Percentiles rank a stretch among this genome's conserved stretches.
These are phyloP conservation scores for Platypus cylindrus DNA, from an alignment of 2,888 invertebrate genomes.

Conservation along the genomic window DNA sequence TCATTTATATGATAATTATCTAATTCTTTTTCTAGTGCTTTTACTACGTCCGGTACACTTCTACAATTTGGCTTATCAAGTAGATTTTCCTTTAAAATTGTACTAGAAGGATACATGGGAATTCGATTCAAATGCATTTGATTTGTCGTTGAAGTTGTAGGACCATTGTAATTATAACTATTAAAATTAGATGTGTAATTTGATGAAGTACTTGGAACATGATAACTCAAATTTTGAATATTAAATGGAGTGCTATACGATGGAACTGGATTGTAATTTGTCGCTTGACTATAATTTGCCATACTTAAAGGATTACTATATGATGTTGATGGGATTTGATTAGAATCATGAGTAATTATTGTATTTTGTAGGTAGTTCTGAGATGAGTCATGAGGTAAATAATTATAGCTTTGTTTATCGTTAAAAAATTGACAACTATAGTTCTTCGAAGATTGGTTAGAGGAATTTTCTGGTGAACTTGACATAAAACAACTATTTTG, in stretches of 20 bases:
- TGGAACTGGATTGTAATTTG: constrained; percentile 5
- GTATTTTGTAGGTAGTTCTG: constrained; percentile 2
- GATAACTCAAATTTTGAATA: constrained; percentile 4
- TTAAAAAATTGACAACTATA: not conserved
- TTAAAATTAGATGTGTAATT: constrained; percentile 7
- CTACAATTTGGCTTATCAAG: constrained; percentile 17
- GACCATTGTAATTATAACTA: constrained; percentile 7
- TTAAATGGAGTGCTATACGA: constrained; percentile 6
- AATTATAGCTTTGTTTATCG: constrained; percentile 7
- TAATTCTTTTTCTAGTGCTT: constrained; percentile 58
- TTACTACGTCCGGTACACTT: constrained; percentile 59
- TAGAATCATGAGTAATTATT: constrained; percentile 1
- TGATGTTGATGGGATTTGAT: not conserved
- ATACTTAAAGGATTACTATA: constrained; percentile 1
- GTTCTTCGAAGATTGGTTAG: not conserved
- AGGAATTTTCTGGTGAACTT: constrained; percentile 3
- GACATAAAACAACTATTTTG: constrained; percentile 5
- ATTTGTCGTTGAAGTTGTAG: constrained; percentile 4
- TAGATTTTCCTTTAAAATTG: constrained; percentile 1
- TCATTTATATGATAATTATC: constrained; percentile 27
- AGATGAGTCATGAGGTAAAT: constrained; percentile 1
- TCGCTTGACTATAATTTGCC: constrained; percentile 3
- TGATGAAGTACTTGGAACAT: constrained; percentile 4
- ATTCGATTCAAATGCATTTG: constrained; percentile 3
- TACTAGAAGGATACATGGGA: constrained; percentile 3